These are phyloP conservation scores for Plectropomus leopardus DNA, from an alignment of 2,113 vertebrate species.

Conservation along the genomic window DNA sequence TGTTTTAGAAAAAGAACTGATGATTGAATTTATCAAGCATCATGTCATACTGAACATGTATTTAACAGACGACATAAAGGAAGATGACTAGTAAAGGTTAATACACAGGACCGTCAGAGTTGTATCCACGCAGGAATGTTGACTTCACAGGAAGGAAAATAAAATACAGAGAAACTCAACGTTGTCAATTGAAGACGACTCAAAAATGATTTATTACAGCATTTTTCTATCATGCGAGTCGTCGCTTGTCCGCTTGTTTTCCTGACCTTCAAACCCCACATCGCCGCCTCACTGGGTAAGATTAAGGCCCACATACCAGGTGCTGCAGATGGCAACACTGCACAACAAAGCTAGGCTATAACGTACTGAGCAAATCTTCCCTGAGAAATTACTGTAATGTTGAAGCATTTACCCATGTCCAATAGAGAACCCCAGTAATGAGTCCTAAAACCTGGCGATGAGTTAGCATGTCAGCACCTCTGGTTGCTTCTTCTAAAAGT, in stretches of 20 bases:
- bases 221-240: constrained; percentile 9
- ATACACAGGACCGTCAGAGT: constrained; percentile 46
- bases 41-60: constrained; percentile 37
- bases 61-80: constrained; percentile 30
- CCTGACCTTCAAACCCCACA: neutral
- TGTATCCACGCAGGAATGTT: constrained; percentile 23
- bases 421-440: too few relatives aligned
- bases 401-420: constrained; percentile 55
- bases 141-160: constrained; percentile 47
- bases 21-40: constrained; percentile 28
- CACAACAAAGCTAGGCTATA: constrained; percentile 12
- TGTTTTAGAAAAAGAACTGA: constrained; percentile 26
- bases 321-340: constrained; percentile 29
- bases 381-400: constrained; percentile 74
- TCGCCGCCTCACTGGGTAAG: constrained; percentile 11
- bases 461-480: too few relatives aligned
- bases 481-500: too few relatives aligned
- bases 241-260: neutral
- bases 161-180: constrained; percentile 21
- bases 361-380: constrained; percentile 69
- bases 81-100: constrained; percentile 61
- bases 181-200: constrained; percentile 9
- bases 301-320: constrained; percentile 31
- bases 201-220: constrained; percentile 46
- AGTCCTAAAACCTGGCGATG: too few relatives aligned